Evolutionary conservation across 2,113 vertebrate genomes (phyloP).

Genomic region (Cheirogaleus medius): DNA sequence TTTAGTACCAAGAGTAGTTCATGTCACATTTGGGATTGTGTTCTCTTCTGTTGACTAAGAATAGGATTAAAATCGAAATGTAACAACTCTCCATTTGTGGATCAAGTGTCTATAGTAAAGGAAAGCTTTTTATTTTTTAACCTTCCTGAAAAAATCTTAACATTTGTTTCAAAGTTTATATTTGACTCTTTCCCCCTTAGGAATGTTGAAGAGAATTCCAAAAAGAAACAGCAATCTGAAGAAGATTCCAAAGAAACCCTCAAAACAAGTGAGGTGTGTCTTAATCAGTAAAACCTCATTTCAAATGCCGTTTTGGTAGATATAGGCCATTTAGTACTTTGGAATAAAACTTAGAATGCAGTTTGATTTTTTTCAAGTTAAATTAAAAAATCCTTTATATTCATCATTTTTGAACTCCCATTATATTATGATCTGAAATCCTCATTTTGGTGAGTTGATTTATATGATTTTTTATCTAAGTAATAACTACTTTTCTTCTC

Average conservation of each 20-base stretch:
- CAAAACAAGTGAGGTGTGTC: conserved; percentile 87
- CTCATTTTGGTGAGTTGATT: neutral
- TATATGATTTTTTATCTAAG: neutral
- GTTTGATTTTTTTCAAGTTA: neutral
- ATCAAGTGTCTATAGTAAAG: neutral
- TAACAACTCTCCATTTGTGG: neutral
- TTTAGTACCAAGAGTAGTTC: neutral
- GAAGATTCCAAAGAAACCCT: conserved; percentile 85
- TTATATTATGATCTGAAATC: neutral
- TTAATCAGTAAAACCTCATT: neutral
- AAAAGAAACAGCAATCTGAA: conserved; percentile 88
- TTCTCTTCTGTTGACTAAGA: neutral
- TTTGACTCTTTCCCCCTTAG: conserved; percentile 68
- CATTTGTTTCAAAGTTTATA: neutral
- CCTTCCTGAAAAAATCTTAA: conserved; percentile 20
- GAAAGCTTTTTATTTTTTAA: neutral
- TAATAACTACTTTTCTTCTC: neutral
- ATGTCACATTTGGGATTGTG: neutral
- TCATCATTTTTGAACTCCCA: neutral
- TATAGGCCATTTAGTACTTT: neutral
- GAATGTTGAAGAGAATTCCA: conserved; percentile 82
- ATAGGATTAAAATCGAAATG: neutral
- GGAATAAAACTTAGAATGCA: neutral
- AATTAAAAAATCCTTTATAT: neutral
- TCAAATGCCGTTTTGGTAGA: neutral